phyloP scores from a whole-genome alignment of 2,797 vertebrate species.

The Brachymystax lenok region DNA sequence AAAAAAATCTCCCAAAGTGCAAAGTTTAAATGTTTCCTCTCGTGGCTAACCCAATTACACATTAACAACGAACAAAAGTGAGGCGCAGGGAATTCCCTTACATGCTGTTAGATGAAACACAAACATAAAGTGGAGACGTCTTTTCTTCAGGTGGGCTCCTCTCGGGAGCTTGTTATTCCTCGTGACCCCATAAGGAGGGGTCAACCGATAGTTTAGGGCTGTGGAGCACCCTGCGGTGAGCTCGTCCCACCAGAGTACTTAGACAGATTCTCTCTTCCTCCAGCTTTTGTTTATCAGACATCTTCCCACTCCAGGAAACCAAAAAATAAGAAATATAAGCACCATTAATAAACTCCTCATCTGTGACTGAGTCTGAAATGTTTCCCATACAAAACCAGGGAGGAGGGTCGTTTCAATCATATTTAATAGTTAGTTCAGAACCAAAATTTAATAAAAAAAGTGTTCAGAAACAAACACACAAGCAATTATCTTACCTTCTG shows the following conservation, averaged over 20 bases:
- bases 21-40: slow-evolving; percentile 50
- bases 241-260: slow-evolving; percentile 36
- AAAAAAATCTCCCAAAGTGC: slow-evolving; percentile 40
- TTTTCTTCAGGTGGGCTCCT: slow-evolving; percentile 45
- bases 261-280: slow-evolving; percentile 10
- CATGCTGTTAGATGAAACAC: slow-evolving; percentile 54
- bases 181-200: slow-evolving; percentile 46
- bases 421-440: neutral
- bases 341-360: neutral
- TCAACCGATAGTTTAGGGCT: slow-evolving; percentile 58
- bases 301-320: neutral
- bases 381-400: neutral
- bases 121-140: slow-evolving; percentile 42
- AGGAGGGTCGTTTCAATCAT: neutral
- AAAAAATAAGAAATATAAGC: neutral
- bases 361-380: neutral
- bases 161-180: slow-evolving; percentile 66
- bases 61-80: slow-evolving; percentile 45
- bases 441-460: neutral
- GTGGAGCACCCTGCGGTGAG: slow-evolving; percentile 46
- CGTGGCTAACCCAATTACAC: slow-evolving; percentile 25
- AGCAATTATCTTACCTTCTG: neutral
- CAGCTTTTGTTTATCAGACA: neutral
- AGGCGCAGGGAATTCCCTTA: slow-evolving; percentile 19
- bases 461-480: neutral